phyloP scores from a whole-genome alignment of 2,888 invertebrate genomes.

The Holacanthella duospinosa region DNA sequence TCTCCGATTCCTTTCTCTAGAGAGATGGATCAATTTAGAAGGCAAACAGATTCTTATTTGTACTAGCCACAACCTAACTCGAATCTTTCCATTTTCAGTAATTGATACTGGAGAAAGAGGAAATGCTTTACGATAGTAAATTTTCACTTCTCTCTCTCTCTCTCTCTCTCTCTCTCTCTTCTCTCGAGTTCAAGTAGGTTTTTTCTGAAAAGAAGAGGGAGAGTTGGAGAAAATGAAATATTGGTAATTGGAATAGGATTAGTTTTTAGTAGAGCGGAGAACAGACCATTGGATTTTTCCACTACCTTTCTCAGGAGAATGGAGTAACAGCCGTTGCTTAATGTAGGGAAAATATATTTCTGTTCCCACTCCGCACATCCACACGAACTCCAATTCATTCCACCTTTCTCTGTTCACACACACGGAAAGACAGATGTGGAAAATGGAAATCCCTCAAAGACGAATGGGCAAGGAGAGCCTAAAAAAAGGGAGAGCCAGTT shows the following conservation, averaged over 20 bases:
- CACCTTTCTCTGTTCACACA: neutral
- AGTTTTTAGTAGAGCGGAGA: neutral
- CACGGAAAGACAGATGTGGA: neutral
- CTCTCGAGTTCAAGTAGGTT: neutral
- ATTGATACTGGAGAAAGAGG: neutral
- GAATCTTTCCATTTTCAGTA: neutral
- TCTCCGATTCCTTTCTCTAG: neutral
- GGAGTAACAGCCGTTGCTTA: neutral
- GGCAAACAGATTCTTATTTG: slow-evolving; percentile 1
- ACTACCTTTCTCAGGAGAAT: neutral
- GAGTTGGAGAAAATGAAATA: neutral
- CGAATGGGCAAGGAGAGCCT: no score
- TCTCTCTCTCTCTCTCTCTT: neutral
- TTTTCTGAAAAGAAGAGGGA: neutral
- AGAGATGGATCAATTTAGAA: slow-evolving; percentile 2
- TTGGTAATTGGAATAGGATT: neutral
- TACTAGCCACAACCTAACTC: neutral
- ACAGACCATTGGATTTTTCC: neutral
- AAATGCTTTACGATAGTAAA: neutral
- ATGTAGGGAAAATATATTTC: neutral
- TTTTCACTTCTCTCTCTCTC: neutral
- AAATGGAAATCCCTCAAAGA: neutral
- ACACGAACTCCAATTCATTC: neutral
- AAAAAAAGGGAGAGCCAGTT: neutral
- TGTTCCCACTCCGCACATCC: neutral